Percentiles rank a stretch among this genome's conserved stretches.
These are phyloP conservation scores for Calycopis cecrops DNA, from an alignment of 1,140 invertebrate genomes.

Conservation along the genomic window DNA sequence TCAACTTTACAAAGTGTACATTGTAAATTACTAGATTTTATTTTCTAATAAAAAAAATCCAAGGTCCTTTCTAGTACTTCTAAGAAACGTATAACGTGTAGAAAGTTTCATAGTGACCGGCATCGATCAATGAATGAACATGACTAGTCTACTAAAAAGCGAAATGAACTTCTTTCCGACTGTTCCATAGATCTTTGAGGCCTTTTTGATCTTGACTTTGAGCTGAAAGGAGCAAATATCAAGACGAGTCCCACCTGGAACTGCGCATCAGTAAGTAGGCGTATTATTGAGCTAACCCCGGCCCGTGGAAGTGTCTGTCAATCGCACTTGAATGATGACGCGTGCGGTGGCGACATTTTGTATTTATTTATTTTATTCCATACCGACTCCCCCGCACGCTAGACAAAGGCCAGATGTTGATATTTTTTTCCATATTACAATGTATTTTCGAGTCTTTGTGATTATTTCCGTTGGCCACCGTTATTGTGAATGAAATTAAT, in stretches of 20 bases:
- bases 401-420: slow-evolving; percentile 72
- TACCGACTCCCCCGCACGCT: slow-evolving; percentile 56
- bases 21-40: no score
- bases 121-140: no score
- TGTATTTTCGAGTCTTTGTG: slow-evolving; percentile 43
- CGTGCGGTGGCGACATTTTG: slow-evolving; percentile 53
- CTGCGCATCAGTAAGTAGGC: slow-evolving; percentile 61
- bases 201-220: no score
- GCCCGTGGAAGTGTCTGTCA: slow-evolving; percentile 67
- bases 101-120: no score
- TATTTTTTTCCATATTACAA: slow-evolving; percentile 66
- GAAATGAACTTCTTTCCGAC: no score
- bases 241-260: slow-evolving; percentile 34
- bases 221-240: slow-evolving; percentile 34
- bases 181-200: no score
- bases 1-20: no score
- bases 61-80: no score
- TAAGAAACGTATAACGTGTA: no score
- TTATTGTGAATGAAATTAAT: slow-evolving; percentile 5
- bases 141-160: no score
- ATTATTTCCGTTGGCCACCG: slow-evolving; percentile 17
- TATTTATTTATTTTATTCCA: slow-evolving; percentile 64
- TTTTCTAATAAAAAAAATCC: no score
- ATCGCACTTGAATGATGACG: slow-evolving; percentile 67
- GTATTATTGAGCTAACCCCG: slow-evolving; percentile 59